Base-by-base conservation (phyloP, 2,888 invertebrate genomes). In the Drosophila monieri region DNA sequence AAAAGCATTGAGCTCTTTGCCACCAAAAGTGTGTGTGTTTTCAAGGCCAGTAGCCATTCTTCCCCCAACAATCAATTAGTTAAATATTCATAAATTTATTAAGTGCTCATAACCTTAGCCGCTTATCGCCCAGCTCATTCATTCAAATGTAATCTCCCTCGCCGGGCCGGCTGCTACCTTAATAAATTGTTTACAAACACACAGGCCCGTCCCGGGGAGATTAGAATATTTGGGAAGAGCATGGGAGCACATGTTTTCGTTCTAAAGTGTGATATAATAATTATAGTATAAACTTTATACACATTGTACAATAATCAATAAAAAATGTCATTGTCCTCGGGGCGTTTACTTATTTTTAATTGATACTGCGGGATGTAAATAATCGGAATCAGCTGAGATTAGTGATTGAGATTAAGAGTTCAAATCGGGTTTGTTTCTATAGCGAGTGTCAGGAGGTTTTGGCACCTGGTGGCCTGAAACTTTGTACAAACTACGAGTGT, bases 101-200 rank as follows among this genome's bases (percentile, higher is more conserved):
- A 41, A 41, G 39, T 41, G 18, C 18, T 18, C 9, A 15, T 41
- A 41, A 41, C 39, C 23, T 46, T 46, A 23, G n/a, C 18, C 39
- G 8, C 14, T 48, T 27, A 49, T 49, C 49, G 25, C 39, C 23
- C 15, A 5, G n/a, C 25, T 41, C 32, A 48, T 25, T 30, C 32
- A 51, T n/a, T 41, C 23, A 59, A 25, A 37, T 47, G 37, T 37
- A 35, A 48, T 59, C 61, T 70, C 41, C 59, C 21, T 23, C 21
- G 21, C 21, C n/a, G 27, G 18, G 52, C 68, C 71, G 60, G 52
- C 30, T 48, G 18, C 15, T 41, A 12, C 8, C 25, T n/a, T 47
- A 35, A 27, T 32, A 64, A 14, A 21, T 77, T 86, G 58, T 84
- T 84, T 84, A 86, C 70, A 77, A 80, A 77, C 67, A 86, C 62